A percentile compares a stretch with the other conserved stretches of the same genome.
phyloP scores from a whole-genome alignment of 2,888 invertebrate genomes.

The Gastracanthus pulcherrimus region DNA sequence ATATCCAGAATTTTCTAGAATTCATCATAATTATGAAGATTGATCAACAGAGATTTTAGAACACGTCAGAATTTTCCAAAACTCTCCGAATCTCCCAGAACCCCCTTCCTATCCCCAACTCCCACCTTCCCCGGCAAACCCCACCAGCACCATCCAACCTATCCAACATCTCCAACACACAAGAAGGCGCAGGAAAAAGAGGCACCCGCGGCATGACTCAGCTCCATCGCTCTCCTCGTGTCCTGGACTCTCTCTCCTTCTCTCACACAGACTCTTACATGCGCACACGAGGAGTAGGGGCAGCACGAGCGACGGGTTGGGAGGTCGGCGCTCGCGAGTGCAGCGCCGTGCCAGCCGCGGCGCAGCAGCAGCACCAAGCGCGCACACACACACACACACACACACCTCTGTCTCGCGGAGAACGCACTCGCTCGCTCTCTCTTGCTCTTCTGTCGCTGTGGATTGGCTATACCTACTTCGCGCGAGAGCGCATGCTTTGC shows the following conservation, averaged over 20 bases:
- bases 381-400: neutral
- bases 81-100: too few species aligned
- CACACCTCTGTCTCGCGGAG: neutral
- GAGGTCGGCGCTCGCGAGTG: slow-evolving; percentile 42
- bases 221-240: slow-evolving; percentile 9
- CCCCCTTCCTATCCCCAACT: too few species aligned
- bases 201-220: slow-evolving; percentile 5
- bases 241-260: too few species aligned
- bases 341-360: slow-evolving; percentile 26
- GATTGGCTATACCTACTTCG: neutral
- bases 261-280: neutral
- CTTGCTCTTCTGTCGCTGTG: neutral
- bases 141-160: too few species aligned
- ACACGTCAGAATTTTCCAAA: too few species aligned
- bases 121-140: too few species aligned
- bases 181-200: neutral
- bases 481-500: neutral
- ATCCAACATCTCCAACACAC: neutral
- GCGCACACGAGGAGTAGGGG: neutral
- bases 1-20: too few species aligned
- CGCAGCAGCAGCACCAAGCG: neutral
- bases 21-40: too few species aligned
- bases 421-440: slow-evolving; percentile 2
- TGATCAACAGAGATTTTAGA: too few species aligned
- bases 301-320: slow-evolving; percentile 24